Conservation (phyloP, 2,797 vertebrate species). For the Onychomys leucogaster region DNA sequence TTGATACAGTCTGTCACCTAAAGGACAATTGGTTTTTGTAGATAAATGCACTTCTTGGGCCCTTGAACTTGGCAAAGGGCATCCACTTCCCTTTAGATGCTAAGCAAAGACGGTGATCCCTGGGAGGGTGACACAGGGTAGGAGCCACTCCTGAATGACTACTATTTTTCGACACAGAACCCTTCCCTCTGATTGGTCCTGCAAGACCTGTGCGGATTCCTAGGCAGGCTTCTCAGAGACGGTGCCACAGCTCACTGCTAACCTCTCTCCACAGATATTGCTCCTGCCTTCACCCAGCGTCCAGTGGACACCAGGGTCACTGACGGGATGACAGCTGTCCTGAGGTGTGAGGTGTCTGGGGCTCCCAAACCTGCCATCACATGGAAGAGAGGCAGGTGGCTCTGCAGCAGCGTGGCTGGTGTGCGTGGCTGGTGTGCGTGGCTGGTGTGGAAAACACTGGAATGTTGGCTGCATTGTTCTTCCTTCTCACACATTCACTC, state of each 20-base stretch:
- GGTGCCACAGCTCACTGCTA: neutral
- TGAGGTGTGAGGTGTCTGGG: slow-evolving; percentile 94
- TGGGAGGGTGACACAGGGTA: slow-evolving; percentile 75
- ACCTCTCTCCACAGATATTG: slow-evolving; percentile 89
- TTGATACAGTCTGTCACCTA: slow-evolving; percentile 73
- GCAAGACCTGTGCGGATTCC: neutral
- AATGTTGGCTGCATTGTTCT: too few relatives aligned
- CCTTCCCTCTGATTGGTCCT: slow-evolving; percentile 47
- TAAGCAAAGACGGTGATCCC: slow-evolving; percentile 74
- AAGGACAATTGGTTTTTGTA: slow-evolving; percentile 81
- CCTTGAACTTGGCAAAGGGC: neutral
- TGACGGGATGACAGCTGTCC: slow-evolving; percentile 90
- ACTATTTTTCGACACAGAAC: neutral
- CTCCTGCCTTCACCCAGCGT: slow-evolving; percentile 89
- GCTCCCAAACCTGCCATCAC: slow-evolving; percentile 95
- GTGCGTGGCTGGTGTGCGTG: accelerated
- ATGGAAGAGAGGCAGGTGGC: slow-evolving; percentile 94
- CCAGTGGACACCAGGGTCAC: slow-evolving; percentile 93
- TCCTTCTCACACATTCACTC: neutral
- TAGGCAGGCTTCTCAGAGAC: neutral
- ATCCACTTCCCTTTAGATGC: slow-evolving; percentile 60
- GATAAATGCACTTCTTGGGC: slow-evolving; percentile 55
- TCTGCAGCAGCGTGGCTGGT: neutral
- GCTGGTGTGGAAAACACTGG: neutral
- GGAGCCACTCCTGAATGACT: slow-evolving; percentile 68